phyloP scores from a whole-genome alignment of 1,140 invertebrate genomes.

The Ladona fulva region DNA sequence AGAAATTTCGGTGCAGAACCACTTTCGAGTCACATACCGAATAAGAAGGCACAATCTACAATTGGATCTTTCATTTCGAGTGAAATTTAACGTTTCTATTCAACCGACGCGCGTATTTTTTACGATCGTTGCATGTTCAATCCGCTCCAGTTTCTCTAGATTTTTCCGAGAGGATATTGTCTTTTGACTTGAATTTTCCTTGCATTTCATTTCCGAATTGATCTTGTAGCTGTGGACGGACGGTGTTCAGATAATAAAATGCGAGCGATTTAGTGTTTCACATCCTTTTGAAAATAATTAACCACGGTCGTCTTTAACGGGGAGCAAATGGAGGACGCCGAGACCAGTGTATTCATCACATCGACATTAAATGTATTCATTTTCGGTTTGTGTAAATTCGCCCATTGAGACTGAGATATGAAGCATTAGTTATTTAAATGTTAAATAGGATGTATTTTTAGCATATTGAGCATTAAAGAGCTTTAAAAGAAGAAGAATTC shows the following conservation, averaged over 20 bases:
- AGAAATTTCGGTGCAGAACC: not conserved
- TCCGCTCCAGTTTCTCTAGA: not conserved
- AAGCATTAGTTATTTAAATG: not conserved
- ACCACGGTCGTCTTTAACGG: no score
- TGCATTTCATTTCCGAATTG: no score
- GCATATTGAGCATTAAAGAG: not conserved
- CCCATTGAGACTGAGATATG: not conserved
- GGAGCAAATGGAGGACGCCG: no score
- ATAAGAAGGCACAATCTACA: no score
- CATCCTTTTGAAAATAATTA: no score
- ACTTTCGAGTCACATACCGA: not conserved
- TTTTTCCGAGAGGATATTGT: not conserved
- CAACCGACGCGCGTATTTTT: not conserved
- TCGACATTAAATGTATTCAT: no score
- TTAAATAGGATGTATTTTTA: not conserved
- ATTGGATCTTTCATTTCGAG: not conserved
- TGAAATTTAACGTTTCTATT: not conserved
- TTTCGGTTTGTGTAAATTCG: not conserved
- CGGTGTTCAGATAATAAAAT: no score
- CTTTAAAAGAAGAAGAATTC: not conserved
- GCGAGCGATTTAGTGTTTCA: no score
- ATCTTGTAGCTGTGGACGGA: no score
- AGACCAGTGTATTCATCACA: no score
- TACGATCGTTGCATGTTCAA: not conserved
- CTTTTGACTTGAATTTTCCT: no score